Evolutionary conservation across 2,113 vertebrate genomes (phyloP), one percentile per base, ranked within the genome.

Genomic region (Balaeniceps rex): DNA sequence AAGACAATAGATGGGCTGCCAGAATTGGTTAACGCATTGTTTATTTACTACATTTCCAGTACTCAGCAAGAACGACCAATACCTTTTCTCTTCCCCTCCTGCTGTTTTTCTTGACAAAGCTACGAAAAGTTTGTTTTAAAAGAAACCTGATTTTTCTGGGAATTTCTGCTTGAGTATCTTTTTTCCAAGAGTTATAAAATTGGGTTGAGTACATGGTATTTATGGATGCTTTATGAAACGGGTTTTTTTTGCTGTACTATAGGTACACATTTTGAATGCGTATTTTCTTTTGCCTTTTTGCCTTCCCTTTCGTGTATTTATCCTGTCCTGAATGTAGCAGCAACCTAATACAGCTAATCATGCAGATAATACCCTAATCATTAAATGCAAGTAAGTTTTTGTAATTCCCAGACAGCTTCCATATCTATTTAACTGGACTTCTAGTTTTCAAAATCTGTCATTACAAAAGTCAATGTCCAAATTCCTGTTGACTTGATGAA

Each of bases 151-250:
- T 60, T 85, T 83, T 80, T 51, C 18, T 64, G 47, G 4, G 3
- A 18, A n/a, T 87, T 93, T 91, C 17, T 71, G 11, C 31, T 22
- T 40, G 16, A 69, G 5, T 54, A 33, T 47, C 11, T 68, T 76
- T 63, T 77, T 58, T 34, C 40, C 3, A 24, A 60, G 22, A 34
- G 19, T 14, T 84, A 14, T 21, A 57, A n/a, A 89, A 19, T 19
- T 49, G 2, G 44, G 3, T 64, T 28, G 12, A n/a, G 16, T 61
- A 8, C 0, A 0, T 28, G 33, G 11, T 68, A 28, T 47, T 78
- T 54, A 33, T 3, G 9, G 5, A 14, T 76, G 18, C 14, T 64
- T 76, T 18, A 34, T 17, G 7, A 75, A 74, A 21, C 10, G 10
- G 9, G 9, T 14, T 12, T 57, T 47, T 61, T 84, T 60, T 13